Evolutionary conservation across 2,888 invertebrate genomes (phyloP).

Genomic region (Ophioninae sp.): DNA sequence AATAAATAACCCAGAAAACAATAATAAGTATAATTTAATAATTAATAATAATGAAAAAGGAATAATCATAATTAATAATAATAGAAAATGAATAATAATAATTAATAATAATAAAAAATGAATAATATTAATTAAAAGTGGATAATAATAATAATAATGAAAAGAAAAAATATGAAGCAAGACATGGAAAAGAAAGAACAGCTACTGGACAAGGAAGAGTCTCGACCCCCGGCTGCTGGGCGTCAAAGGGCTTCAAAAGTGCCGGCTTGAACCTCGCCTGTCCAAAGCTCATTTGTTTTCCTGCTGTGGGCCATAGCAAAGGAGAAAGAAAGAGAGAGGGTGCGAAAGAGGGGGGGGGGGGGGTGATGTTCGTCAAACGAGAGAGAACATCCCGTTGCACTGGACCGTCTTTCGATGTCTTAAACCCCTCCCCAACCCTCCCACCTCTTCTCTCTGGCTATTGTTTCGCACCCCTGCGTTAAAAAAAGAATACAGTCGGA

Average conservation of each 20-base stretch:
- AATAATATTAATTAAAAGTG: slow-evolving; percentile 14
- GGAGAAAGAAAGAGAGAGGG: slow-evolving; percentile 29
- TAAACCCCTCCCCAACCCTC: slow-evolving; percentile 45
- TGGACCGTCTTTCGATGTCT: slow-evolving; percentile 58
- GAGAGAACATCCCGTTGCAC: slow-evolving; percentile 15
- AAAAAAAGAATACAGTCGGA: neutral
- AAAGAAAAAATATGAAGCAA: slow-evolving; percentile 48
- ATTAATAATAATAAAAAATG: too few species aligned
- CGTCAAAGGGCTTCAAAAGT: slow-evolving; percentile 76
- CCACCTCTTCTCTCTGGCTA: neutral
- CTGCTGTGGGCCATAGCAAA: slow-evolving; percentile 51
- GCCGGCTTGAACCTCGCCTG: slow-evolving; percentile 74
- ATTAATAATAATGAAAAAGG: slow-evolving; percentile 22
- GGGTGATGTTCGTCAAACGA: slow-evolving; percentile 25
- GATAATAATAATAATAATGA: slow-evolving; percentile 30
- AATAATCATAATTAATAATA: too few species aligned
- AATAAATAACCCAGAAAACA: too few species aligned
- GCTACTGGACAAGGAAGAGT: slow-evolving; percentile 73
- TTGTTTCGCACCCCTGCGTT: neutral
- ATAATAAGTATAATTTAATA: too few species aligned
- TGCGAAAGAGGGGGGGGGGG: slow-evolving; percentile 28
- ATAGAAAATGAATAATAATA: too few species aligned
- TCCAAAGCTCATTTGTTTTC: slow-evolving; percentile 79
- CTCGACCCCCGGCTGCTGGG: slow-evolving; percentile 74
- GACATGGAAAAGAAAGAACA: slow-evolving; percentile 62